Conservation (phyloP, 2,113 vertebrate species). For the Pteruthius melanotis region DNA sequence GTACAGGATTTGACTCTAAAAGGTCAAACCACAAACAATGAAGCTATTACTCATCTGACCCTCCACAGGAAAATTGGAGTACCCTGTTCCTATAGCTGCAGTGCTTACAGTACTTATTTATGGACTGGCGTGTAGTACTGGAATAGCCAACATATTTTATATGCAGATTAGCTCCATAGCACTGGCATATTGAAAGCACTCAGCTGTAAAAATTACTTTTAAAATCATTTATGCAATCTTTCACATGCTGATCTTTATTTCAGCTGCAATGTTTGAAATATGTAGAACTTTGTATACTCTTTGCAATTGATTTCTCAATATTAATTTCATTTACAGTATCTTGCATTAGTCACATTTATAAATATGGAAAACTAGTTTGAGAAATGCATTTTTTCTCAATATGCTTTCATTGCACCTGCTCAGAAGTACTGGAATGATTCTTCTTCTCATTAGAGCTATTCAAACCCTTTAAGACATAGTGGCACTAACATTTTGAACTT, state of each 20-base stretch:
- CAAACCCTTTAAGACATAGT: neutral
- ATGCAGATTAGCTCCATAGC: neutral
- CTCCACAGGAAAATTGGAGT: neutral
- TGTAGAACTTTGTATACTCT: neutral
- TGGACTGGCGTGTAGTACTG: neutral
- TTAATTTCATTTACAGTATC: neutral
- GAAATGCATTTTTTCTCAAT: neutral
- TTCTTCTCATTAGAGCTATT: neutral
- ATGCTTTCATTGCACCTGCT: neutral
- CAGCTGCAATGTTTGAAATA: neutral
- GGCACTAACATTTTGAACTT: neutral
- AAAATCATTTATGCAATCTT: neutral
- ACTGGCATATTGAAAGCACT: neutral
- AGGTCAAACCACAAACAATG: slow-evolving; percentile 11
- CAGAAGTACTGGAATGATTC: neutral
- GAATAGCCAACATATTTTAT: neutral
- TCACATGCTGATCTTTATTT: neutral
- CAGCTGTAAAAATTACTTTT: neutral
- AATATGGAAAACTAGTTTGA: neutral
- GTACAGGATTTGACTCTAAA: neutral
- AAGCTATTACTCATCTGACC: neutral
- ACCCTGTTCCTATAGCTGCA: neutral
- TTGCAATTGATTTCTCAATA: neutral
- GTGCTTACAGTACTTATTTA: neutral
- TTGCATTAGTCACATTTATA: neutral